Evolutionary conservation across 2,113 vertebrate species (phyloP), one percentile per base, ranked within the genome.

Genomic region (Seriola rivoliana): DNA sequence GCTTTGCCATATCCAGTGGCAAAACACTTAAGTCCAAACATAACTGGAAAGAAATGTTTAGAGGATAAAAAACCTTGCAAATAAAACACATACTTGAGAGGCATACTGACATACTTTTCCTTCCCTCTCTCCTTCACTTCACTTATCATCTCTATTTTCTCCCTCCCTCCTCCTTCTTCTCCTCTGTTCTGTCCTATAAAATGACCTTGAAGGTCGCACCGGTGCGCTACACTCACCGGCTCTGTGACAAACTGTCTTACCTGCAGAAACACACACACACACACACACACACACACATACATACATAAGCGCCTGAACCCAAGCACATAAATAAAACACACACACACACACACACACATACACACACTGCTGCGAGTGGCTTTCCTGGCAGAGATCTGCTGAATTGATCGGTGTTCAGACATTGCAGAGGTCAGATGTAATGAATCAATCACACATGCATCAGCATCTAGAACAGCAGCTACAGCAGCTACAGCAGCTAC

Each of bases 401-500:
- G 50, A 78, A 94, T 92, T 89, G 92, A 94, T 93, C 21, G 44
- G 73, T 63, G 84, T 46, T 86, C 84, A 88, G 90, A 88, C 86
- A 65, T 75, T 71, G 84, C 89, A 71, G 87, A 93, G 91, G 92
- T 93, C 91, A 89, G 85, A 90, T 75, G 34, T 87, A 78, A 91
- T 90, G 81, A 91, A 93, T 93, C 92, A 86, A 92, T 92, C 89
- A 80, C 80, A 67, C 85, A 88, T 60, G 67, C 88, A 86, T 87
- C 89, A 90, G 82, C 87, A 88, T 74, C 63, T 11, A 63, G 65
- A 78, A 57, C 70, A 80, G 81, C 79, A 71, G 80, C 78, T 8
- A 57, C 70, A 80, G 81, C 79, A 71, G 80, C 78, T 8, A 57
- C 70, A 80, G 81, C 79, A 71, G 80, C 78, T 8, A 14, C 71